Evolutionary conservation across 2,888 invertebrate species (phyloP).

Genomic region (Priocnemis perturbator): DNA sequence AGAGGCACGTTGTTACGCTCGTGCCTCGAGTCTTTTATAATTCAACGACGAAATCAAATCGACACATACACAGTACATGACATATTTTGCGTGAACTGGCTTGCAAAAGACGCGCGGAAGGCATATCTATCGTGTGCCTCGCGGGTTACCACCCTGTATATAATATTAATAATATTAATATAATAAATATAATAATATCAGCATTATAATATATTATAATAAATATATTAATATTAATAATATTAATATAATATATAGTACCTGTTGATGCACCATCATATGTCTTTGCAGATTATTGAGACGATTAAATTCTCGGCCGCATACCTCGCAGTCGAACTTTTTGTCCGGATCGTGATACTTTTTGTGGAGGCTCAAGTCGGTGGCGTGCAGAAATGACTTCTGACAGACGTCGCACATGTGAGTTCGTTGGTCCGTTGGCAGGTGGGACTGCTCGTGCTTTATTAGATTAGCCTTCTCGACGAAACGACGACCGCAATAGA

Average conservation of each 20-base stretch:
- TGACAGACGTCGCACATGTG: slow-evolving; percentile 77
- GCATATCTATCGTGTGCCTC: too few species aligned
- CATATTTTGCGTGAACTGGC: too few species aligned
- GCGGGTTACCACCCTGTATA: too few species aligned
- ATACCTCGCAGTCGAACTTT: slow-evolving; percentile 74
- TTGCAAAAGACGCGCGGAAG: too few species aligned
- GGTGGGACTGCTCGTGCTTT: slow-evolving; percentile 75
- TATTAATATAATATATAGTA: slow-evolving; percentile 46
- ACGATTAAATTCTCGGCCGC: slow-evolving; percentile 73
- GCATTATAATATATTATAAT: slow-evolving; percentile 1
- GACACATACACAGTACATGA: too few species aligned
- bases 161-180: too few species aligned
- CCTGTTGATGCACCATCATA: slow-evolving; percentile 74
- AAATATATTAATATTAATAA: too few species aligned
- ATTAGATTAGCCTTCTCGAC: slow-evolving; percentile 72
- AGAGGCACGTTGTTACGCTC: neutral
- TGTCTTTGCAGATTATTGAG: slow-evolving; percentile 74
- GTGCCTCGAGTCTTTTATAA: too few species aligned
- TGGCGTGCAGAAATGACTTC: slow-evolving; percentile 77
- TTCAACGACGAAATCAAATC: too few species aligned
- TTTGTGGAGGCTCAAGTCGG: slow-evolving; percentile 75
- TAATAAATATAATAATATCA: neutral
- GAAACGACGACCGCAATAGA: slow-evolving; percentile 74
- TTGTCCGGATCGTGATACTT: slow-evolving; percentile 74
- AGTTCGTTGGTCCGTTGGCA: slow-evolving; percentile 70